Conservation (phyloP, 2,113 vertebrate species). For the Bettongia penicillata region DNA sequence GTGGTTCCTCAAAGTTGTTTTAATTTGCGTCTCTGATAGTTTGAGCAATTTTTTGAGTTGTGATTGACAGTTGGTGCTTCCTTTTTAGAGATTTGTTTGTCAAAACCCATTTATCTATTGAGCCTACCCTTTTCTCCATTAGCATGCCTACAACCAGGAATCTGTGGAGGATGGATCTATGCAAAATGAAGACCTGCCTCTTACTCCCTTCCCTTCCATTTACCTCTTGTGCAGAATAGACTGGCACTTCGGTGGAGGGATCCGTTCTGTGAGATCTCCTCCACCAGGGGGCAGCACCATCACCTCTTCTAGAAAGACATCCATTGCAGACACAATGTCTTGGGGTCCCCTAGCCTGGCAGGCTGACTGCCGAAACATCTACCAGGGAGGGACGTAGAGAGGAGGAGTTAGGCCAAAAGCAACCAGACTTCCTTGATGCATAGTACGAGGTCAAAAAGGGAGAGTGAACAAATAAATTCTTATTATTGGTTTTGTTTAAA, state of each 20-base stretch:
- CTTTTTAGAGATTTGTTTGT: not conserved
- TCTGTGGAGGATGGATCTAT: not conserved
- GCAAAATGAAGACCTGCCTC: not conserved
- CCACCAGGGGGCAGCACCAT: constrained; percentile 86
- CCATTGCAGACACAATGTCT: constrained; percentile 82
- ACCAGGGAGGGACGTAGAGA: not conserved
- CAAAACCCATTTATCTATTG: not conserved
- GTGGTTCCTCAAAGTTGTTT: not conserved
- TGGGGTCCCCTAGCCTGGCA: constrained; percentile 76
- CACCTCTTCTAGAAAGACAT: constrained; percentile 83
- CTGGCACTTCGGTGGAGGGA: constrained; percentile 80
- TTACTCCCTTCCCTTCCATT: not conserved
- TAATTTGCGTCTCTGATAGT: not conserved
- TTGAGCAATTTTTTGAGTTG: not conserved
- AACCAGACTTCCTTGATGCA: not conserved
- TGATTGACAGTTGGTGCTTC: not conserved
- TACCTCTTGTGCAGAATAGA: constrained; percentile 82
- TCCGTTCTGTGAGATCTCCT: constrained; percentile 83
- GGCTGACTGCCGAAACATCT: constrained; percentile 84
- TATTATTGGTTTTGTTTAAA: not conserved
- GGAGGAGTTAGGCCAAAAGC: not conserved
- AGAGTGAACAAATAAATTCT: not conserved
- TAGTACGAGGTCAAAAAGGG: not conserved
- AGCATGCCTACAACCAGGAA: not conserved
- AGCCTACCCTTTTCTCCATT: not conserved